phyloP scores from a whole-genome alignment of 2,797 vertebrate genomes.

The Galagoides demidoff region DNA sequence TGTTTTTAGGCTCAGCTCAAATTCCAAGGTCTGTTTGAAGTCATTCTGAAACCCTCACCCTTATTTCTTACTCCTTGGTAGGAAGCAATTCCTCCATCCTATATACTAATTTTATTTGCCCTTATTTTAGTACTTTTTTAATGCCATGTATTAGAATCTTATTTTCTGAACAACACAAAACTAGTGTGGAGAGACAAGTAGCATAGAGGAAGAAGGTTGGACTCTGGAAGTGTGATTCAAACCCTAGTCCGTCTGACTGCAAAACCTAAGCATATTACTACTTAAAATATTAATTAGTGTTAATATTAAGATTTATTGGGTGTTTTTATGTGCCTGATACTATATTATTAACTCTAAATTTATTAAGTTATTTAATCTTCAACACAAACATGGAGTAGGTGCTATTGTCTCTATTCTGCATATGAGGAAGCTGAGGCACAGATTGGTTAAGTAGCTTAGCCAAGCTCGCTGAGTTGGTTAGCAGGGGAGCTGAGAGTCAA shows the following conservation, averaged over 20 bases:
- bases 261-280: background rate
- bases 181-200: background rate
- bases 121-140: conserved; percentile 12
- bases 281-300: background rate
- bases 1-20: conserved; percentile 34
- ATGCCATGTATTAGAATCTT: background rate
- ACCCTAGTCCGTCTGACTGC: background rate
- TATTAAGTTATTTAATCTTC: conserved; percentile 16
- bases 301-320: conserved; percentile 10
- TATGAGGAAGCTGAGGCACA: background rate
- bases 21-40: background rate
- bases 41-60: background rate
- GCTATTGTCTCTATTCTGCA: background rate
- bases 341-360: conserved; percentile 2
- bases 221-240: conserved; percentile 10
- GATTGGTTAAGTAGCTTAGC: background rate
- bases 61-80: conserved; percentile 20
- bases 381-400: background rate
- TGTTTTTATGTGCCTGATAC: background rate
- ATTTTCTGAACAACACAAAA: conserved; percentile 7
- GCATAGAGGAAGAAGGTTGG: conserved; percentile 38
- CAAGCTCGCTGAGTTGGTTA: conserved; percentile 14
- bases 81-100: background rate
- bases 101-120: conserved; percentile 23
- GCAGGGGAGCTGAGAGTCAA: background rate